Evolutionary conservation across 2,113 vertebrate genomes (phyloP), one percentile per base, ranked within the genome.

Genomic region (Capreolus pygargus): DNA sequence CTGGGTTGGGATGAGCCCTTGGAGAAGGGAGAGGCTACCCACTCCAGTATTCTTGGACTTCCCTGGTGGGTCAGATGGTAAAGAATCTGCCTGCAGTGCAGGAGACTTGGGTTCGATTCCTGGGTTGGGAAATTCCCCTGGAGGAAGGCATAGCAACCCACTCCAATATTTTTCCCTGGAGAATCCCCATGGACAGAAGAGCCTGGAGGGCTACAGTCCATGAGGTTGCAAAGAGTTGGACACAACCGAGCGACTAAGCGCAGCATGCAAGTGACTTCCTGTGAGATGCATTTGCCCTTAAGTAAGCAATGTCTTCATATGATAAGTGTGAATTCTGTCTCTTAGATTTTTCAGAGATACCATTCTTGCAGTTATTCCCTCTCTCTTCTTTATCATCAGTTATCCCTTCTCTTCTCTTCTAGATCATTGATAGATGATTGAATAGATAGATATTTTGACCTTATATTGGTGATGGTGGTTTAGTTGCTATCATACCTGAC

Each of bases 221-320:
- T 39, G 67, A 21, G 23, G 36, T 74, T 1, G 1, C n/a, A 39
- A 23, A 70, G 67, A 39, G 67, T 39, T 10, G 3, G 10, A 74
- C 19, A 23, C 19, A 25, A 39, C 10, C 0, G 5, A 39, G n/a
- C 0, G 1, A 23, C 67, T 13, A 74, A 39, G 36, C 2, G 23
- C 67, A 74, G 36, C 67, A 74, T 15, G 88, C 15, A 55, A 23
- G 13, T 83, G 54, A 60, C n/a, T 88, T 92, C 23, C 10, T 78
- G 3, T 52, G 47, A 43, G 67, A 7, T 30, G 14, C 70, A 28
- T 84, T 92, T 87, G 95, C 30, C 78, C 25, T 64, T 83, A 92
- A 55, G 10, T 85, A 60, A 85, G 8, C 28, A 81, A 36, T 58
- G 8, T 78, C 7, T 89, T 91, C 17, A 58, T 36, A 21, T 81